Conservation (phyloP, 2,113 vertebrate genomes). For the Centropus unirufus region DNA sequence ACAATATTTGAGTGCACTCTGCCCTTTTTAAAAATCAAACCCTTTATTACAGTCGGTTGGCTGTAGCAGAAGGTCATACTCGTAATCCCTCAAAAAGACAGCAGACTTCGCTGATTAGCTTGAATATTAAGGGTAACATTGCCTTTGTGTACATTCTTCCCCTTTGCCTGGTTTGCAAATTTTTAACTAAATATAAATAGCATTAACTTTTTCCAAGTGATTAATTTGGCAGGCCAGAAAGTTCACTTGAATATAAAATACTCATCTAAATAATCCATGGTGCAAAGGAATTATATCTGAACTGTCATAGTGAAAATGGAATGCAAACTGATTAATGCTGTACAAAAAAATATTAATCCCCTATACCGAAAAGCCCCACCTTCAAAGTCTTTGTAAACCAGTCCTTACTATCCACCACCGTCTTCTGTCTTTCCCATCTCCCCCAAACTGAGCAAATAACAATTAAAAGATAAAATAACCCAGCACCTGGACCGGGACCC, state of each 20-base stretch:
- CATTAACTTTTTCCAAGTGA: neutral
- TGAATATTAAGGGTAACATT: neutral
- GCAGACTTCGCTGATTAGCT: neutral
- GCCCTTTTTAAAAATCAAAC: neutral
- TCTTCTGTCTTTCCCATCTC: neutral
- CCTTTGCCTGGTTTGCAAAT: neutral
- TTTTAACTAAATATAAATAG: constrained; percentile 44
- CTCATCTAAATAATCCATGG: neutral
- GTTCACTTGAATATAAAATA: neutral
- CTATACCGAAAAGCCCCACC: neutral
- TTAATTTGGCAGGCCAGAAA: constrained; percentile 9
- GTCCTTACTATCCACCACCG: neutral
- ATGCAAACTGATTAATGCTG: neutral
- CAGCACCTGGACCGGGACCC: neutral
- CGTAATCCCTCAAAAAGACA: neutral
- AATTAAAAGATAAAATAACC: neutral
- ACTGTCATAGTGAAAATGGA: neutral
- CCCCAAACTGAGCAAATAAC: neutral
- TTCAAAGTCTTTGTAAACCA: neutral
- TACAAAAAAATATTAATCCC: neutral
- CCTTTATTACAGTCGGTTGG: neutral
- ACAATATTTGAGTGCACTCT: neutral
- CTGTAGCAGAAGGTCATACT: neutral
- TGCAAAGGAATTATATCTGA: neutral
- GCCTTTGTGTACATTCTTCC: neutral